Conservation (phyloP, 2,888 invertebrate genomes). For the Lamellibrachia satsuma region DNA sequence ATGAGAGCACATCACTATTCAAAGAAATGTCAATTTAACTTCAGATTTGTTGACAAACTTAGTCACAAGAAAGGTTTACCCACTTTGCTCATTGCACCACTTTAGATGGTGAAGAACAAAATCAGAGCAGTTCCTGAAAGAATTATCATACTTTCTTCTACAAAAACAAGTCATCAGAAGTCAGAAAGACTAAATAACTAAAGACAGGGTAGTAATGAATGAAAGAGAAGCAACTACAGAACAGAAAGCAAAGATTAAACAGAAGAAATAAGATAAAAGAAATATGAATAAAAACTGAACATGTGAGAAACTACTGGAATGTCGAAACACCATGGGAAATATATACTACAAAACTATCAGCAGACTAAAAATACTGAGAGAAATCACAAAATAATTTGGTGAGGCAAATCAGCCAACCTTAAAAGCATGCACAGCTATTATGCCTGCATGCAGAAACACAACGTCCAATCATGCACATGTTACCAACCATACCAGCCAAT, state of each 20-base stretch:
- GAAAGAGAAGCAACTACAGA: not conserved
- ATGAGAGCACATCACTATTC: not conserved
- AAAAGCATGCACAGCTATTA: not conserved
- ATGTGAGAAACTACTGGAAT: not conserved
- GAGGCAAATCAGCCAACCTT: not conserved
- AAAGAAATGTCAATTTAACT: not conserved
- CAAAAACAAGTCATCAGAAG: not conserved
- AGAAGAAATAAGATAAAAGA: not conserved
- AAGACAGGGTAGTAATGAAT: not conserved
- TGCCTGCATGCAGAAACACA: not conserved
- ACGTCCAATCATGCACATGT: not conserved
- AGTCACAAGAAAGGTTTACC: not conserved
- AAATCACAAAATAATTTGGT: not conserved
- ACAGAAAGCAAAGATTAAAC: not conserved
- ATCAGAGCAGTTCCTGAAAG: not conserved
- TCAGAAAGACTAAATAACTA: not conserved
- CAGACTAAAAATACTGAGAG: not conserved
- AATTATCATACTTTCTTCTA: not conserved
- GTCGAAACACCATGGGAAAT: not conserved
- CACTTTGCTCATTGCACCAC: not conserved
- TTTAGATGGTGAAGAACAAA: not conserved
- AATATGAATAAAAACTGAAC: not conserved
- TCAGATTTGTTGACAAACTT: not conserved
- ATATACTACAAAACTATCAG: not conserved
- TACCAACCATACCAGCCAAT: not conserved